phyloP scores from a whole-genome alignment of 2,797 vertebrate genomes.

The Crax fasciolata region DNA sequence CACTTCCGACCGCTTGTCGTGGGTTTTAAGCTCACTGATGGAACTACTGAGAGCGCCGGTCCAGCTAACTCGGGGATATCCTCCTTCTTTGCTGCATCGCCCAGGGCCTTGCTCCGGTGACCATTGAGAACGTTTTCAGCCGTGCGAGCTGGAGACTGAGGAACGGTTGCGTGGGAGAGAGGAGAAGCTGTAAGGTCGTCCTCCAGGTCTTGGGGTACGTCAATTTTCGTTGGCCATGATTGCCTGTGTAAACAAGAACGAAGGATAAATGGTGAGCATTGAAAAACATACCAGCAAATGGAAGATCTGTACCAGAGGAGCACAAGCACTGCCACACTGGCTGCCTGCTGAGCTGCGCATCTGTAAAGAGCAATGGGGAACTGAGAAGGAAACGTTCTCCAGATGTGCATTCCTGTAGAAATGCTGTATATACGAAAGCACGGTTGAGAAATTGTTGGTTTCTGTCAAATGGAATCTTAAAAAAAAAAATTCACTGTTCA shows the following conservation, averaged over 20 bases:
- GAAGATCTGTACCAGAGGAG: background rate
- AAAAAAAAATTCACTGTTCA: background rate
- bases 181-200: constrained; percentile 94
- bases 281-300: fast-evolving
- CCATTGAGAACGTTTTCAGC: constrained; percentile 93
- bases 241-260: constrained; percentile 84
- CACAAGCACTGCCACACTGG: background rate
- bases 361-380: background rate
- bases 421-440: background rate
- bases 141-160: constrained; percentile 92
- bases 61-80: constrained; percentile 83
- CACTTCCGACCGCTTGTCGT: constrained; percentile 88
- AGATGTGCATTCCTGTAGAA: background rate
- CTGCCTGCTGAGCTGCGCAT: background rate
- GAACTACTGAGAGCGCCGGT: constrained; percentile 65
- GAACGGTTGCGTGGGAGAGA: constrained; percentile 90
- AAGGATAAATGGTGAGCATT: background rate
- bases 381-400: background rate
- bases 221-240: constrained; percentile 95
- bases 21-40: constrained; percentile 74
- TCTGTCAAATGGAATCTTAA: background rate
- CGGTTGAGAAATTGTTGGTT: background rate
- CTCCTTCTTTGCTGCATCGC: constrained; percentile 89
- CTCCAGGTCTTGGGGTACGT: constrained; percentile 96
- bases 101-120: constrained; percentile 90